Percentiles rank a stretch among this genome's conserved stretches.
phyloP scores from a whole-genome alignment of 2,888 invertebrate genomes.

The Phanerotoma sp. region DNA sequence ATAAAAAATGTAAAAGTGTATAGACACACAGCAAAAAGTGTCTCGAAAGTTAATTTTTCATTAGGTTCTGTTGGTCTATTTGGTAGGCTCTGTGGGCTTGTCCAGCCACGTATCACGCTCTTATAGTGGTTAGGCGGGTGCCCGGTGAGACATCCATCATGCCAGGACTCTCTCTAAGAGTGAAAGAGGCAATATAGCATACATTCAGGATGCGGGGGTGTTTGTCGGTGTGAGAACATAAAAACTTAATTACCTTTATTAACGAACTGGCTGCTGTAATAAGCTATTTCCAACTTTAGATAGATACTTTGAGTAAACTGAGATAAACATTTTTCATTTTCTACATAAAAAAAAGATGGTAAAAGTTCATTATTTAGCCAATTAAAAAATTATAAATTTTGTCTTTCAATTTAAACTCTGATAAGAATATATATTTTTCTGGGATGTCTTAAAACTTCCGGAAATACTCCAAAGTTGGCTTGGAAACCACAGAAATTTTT shows the following conservation, averaged over 20 bases:
- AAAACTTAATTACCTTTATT: slow-evolving; percentile 58
- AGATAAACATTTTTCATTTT: too few species aligned
- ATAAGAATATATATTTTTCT: too few species aligned
- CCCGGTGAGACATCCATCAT: slow-evolving; percentile 46
- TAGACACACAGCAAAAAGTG: slow-evolving; percentile 2
- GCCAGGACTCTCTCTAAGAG: too few species aligned
- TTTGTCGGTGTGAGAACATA: slow-evolving; percentile 43
- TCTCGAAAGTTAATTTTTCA: slow-evolving; percentile 45
- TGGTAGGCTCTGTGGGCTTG: slow-evolving; percentile 14
- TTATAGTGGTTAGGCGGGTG: slow-evolving; percentile 4
- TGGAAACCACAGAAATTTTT: too few species aligned
- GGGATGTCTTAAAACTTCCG: too few species aligned
- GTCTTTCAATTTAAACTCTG: too few species aligned
- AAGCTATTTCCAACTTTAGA: neutral
- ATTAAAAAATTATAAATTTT: too few species aligned
- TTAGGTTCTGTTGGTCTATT: slow-evolving; percentile 41
- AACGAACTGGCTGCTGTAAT: slow-evolving; percentile 40
- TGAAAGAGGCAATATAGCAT: too few species aligned
- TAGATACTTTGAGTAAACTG: neutral
- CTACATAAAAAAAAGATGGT: too few species aligned
- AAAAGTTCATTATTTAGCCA: too few species aligned
- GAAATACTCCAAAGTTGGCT: too few species aligned
- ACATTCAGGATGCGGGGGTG: slow-evolving; percentile 24
- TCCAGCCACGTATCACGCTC: slow-evolving; percentile 13
- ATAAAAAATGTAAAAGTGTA: slow-evolving; percentile 3